Percentiles rank a stretch among this genome's conserved stretches.
phyloP scores from a whole-genome alignment of 2,797 vertebrate species.

The Micromesistius poutassou region DNA sequence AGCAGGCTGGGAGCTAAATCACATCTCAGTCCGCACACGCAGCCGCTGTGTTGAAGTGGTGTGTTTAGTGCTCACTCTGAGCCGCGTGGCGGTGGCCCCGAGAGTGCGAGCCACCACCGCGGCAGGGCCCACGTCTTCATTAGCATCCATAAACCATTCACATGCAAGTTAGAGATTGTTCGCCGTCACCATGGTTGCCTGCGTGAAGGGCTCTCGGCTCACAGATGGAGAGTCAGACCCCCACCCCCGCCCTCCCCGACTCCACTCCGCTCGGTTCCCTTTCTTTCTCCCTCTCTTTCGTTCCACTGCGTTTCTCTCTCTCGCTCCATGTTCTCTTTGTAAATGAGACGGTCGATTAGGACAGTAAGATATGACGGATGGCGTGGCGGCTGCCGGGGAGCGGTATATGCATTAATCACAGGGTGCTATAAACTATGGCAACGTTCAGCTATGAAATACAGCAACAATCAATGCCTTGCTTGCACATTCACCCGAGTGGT shows the following conservation, averaged over 20 bases:
- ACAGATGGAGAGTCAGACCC: conserved; percentile 10
- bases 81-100: background rate
- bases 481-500: background rate
- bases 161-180: conserved; percentile 57
- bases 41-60: background rate
- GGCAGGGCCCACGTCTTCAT: conserved; percentile 34
- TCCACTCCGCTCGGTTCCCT: background rate
- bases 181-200: conserved; percentile 53
- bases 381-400: background rate
- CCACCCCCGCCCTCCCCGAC: background rate
- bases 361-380: background rate
- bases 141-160: conserved; percentile 47
- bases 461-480: background rate
- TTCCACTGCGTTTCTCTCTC: background rate
- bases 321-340: background rate
- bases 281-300: background rate
- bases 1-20: background rate
- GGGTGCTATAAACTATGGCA: background rate
- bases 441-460: background rate
- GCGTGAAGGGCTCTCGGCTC: conserved; percentile 21
- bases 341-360: background rate
- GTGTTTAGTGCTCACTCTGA: background rate
- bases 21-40: background rate
- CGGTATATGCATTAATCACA: background rate
- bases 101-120: background rate